Base-by-base conservation (phyloP, 2,797 vertebrate genomes). In the Xenops minutus region DNA sequence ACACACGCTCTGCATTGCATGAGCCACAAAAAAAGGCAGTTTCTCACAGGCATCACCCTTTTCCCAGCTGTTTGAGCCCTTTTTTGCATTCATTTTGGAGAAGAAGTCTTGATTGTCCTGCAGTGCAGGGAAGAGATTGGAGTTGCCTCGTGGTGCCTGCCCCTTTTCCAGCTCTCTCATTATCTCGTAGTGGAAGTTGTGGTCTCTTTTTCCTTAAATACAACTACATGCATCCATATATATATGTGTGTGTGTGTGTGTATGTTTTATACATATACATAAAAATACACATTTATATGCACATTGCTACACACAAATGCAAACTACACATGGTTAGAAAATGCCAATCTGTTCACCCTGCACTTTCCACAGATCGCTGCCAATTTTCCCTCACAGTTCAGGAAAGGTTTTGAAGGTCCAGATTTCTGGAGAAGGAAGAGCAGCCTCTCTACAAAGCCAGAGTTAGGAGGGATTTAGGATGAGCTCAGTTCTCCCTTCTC, bases 61-160 rank as follows among this genome's bases (percentile, higher is more conserved):
- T 91, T 46, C 3, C 69, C 93, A 91, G 87, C 93, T 96, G 85
- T 37, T 89, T 86, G 68, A 69, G 37, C 41, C 76, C 41, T 79
- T 63, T 34, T 74, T 75, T 36, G 30, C 73, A 49, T 95, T 92
- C 52, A 18, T 77, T 81, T 48, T 24, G 32, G 76, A 92, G 88
- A 92, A 91, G 79, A 68, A 72, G n/a, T 49, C 83, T 49, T 81
- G 76, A 77, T 71, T 81, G 76, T 77, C 78, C 68, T 30, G 6
- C 44, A 24, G 68, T 4, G 23, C 6, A 6, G 34, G 66, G 68
- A 15, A 39, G 52, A 77, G 37, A 43, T 66, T 30, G 64, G 83
- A 24, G 52, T 36, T 83, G 52, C 34, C 6, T 51, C 3, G 0
- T 51, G 27, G 77, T 52, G 24, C 54, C 43, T 54, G 68, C 83